A percentile compares a stretch with the other conserved stretches of the same genome.
Evolutionary conservation across 2,113 vertebrate species (phyloP).

Genomic region (Oenanthe oenanthe): DNA sequence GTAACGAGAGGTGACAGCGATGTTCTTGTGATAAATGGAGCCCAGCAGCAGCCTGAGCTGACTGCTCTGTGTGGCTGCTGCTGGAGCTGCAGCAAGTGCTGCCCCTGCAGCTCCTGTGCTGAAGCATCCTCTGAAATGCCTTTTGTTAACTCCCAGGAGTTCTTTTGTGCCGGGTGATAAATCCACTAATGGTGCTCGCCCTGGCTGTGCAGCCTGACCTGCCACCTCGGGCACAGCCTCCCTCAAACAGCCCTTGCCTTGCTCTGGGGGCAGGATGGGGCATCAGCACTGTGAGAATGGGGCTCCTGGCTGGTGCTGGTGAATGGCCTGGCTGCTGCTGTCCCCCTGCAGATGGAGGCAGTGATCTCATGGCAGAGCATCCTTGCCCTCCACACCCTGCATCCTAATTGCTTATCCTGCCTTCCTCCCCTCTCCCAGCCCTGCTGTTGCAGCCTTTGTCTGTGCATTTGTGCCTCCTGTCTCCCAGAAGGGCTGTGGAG

Average conservation of each 20-base stretch:
- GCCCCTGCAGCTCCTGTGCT: not conserved
- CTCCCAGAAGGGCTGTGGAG: not conserved
- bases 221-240: not conserved
- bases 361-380: not conserved
- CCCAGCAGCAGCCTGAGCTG: not conserved
- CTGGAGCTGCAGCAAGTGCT: not conserved
- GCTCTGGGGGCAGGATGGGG: not conserved
- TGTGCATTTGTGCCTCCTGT: not conserved
- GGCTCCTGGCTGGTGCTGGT: not conserved
- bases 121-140: not conserved
- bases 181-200: not conserved
- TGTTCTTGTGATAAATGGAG: not conserved
- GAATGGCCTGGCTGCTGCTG: not conserved
- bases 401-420: not conserved
- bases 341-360: not conserved
- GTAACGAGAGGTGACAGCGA: rapidly evolving
- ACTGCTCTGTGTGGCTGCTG: not conserved
- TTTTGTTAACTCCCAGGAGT: not conserved
- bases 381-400: slow-evolving; percentile 1
- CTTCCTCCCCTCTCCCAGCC: not conserved
- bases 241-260: not conserved
- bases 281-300: not conserved
- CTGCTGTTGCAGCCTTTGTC: not conserved
- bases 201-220: not conserved
- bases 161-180: not conserved